phyloP scores from a whole-genome alignment of 2,797 vertebrate genomes.

The Propithecus perrieri region DNA sequence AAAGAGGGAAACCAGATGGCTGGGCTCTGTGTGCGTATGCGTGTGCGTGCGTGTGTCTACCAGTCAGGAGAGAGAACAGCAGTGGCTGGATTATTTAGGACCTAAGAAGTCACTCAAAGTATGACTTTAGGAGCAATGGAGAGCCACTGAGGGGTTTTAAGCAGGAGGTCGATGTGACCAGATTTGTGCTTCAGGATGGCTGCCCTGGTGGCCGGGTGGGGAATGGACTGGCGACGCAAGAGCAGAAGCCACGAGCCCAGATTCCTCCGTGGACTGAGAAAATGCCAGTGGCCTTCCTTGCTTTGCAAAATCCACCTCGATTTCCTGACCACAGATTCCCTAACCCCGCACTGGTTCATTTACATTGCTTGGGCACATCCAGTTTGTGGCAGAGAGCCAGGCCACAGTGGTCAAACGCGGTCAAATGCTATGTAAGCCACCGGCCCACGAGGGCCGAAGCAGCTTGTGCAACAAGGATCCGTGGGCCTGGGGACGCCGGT shows the following conservation, averaged over 20 bases:
- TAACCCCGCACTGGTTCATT: not conserved
- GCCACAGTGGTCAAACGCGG: not conserved
- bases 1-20: not conserved
- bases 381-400: not conserved
- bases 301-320: not conserved
- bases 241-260: not conserved
- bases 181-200: not conserved
- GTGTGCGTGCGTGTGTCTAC: rapidly evolving
- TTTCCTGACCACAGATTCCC: not conserved
- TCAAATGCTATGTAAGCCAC: not conserved
- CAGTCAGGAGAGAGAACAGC: not conserved
- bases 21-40: not conserved
- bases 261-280: not conserved
- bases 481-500: not conserved
- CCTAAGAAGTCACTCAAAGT: not conserved
- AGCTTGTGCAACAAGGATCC: rapidly evolving
- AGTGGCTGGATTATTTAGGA: not conserved
- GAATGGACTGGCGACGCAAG: not conserved
- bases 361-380: not conserved
- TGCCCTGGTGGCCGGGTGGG: not conserved
- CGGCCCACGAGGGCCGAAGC: not conserved
- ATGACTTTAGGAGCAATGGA: not conserved
- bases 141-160: not conserved
- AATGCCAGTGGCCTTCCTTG: not conserved
- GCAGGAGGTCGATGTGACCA: not conserved